Evolutionary conservation across 2,797 vertebrate species (phyloP).

Genomic region (Muscicapa comitata): DNA sequence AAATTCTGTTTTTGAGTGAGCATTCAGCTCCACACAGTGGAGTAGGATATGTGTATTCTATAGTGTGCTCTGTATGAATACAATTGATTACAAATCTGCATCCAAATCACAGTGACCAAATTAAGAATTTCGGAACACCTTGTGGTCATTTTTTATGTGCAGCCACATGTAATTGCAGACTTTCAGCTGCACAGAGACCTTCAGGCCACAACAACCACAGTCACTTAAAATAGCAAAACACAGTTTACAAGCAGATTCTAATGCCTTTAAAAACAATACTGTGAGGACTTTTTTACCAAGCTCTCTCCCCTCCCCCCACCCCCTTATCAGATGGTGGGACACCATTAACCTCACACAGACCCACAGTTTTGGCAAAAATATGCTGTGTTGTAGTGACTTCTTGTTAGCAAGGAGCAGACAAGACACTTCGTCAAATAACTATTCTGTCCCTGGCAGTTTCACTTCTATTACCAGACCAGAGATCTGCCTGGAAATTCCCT

Average conservation of each 20-base stretch:
- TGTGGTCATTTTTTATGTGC: background rate
- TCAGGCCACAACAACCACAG: background rate
- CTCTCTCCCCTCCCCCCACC: background rate
- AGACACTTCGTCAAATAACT: background rate
- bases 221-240: background rate
- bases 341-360: background rate
- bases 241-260: background rate
- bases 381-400: background rate
- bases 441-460: background rate
- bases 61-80: background rate
- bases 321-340: background rate
- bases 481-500: background rate
- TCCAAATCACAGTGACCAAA: background rate
- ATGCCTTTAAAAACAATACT: background rate
- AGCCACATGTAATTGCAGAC: background rate
- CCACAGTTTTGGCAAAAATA: background rate
- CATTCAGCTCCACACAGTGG: background rate
- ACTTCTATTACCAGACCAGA: background rate
- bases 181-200: background rate
- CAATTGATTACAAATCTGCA: background rate
- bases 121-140: background rate
- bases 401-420: background rate
- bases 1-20: background rate
- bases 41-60: fast-evolving
- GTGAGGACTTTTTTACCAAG: background rate